Percentiles rank a stretch among this genome's conserved stretches.
These are phyloP conservation scores for Mythimna impura DNA, from an alignment of 2,888 invertebrate species.

Conservation along the genomic window DNA sequence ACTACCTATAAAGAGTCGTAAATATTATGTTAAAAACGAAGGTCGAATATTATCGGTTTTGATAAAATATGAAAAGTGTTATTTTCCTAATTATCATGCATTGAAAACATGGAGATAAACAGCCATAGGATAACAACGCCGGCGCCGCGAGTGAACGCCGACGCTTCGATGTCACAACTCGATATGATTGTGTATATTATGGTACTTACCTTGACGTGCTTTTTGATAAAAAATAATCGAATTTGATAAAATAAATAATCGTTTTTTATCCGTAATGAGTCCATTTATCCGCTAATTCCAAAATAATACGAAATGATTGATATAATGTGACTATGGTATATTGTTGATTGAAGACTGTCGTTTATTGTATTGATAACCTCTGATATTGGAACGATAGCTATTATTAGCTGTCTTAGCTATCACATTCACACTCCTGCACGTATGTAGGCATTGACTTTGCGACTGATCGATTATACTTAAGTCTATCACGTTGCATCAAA, in stretches of 20 bases:
- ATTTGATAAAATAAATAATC: slow-evolving; percentile 45
- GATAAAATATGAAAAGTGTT: slow-evolving; percentile 17
- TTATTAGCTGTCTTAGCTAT: slow-evolving; percentile 3
- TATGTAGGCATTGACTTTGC: not conserved
- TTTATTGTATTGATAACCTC: slow-evolving; percentile 20
- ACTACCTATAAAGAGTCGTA: not conserved
- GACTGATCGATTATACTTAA: not conserved
- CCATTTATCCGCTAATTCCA: slow-evolving; percentile 33
- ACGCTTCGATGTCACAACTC: slow-evolving; percentile 34
- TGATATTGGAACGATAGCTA: slow-evolving; percentile 20
- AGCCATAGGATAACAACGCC: slow-evolving; percentile 19
- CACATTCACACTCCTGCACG: not conserved
- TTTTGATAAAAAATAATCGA: slow-evolving; percentile 44
- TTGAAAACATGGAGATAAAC: slow-evolving; percentile 43
- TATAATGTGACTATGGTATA: slow-evolving; percentile 27
- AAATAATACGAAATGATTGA: slow-evolving; percentile 23
- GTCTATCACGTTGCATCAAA: slow-evolving; percentile 18
- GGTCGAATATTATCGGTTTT: not conserved
- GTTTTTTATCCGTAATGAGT: slow-evolving; percentile 27
- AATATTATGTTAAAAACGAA: not conserved
- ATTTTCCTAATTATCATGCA: slow-evolving; percentile 53
- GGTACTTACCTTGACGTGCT: slow-evolving; percentile 14
- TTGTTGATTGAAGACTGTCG: slow-evolving; percentile 17
- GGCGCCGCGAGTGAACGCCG: slow-evolving; percentile 45
- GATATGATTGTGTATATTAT: slow-evolving; percentile 20